Base-by-base conservation (phyloP, 2,888 invertebrate genomes). In the Philereme transversata region DNA sequence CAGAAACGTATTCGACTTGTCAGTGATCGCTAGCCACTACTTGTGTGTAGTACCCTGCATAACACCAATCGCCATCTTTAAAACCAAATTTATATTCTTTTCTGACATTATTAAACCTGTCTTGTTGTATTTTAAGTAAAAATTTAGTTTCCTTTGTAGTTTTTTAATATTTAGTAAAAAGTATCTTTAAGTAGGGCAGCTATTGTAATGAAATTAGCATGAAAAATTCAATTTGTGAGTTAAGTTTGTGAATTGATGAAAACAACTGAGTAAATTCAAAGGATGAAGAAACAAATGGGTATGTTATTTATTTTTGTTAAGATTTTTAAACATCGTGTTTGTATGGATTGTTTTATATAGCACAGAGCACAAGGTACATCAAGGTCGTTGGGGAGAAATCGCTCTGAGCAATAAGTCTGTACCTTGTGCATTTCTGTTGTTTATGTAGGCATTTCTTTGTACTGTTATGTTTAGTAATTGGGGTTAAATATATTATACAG, bases 261-360 rank as follows among this genome's bases (percentile, higher is more conserved):
- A 63, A 63, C 63, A 63, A 56, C 48, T 52, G 55, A 52, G 59
- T 43, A 5, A 58, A 51, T 63, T 48, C 49, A 45, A 52, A 59
- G 38, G 38, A 61, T 63, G 62, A 63, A 63, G 62, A 63, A 63
- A 56, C 62, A 63, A 56, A 56, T 63, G 58, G 58, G 62, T 63
- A 52, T 57, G 50, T 47, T 43, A 34, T 48, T 46, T 61, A 53
- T 47, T 54, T 61, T 34, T 51, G 40, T 40, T 44, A 8, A 38
- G n/a, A 50, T 36, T 62, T 43, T 41, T 50, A 54, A 57, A 57
- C 49, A 61, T 22, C 5, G 4, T 55, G 22, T 36, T 43, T n/a
- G 11, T 35, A 9, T 59, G 33, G 40, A 52, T 43, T 49, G 50
- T 54, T 55, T 47, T 47, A 51, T 40, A 8, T 40, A 40, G 4